Base-by-base conservation (phyloP, 2,888 invertebrate species). In the Steinernema hermaphroditum region DNA sequence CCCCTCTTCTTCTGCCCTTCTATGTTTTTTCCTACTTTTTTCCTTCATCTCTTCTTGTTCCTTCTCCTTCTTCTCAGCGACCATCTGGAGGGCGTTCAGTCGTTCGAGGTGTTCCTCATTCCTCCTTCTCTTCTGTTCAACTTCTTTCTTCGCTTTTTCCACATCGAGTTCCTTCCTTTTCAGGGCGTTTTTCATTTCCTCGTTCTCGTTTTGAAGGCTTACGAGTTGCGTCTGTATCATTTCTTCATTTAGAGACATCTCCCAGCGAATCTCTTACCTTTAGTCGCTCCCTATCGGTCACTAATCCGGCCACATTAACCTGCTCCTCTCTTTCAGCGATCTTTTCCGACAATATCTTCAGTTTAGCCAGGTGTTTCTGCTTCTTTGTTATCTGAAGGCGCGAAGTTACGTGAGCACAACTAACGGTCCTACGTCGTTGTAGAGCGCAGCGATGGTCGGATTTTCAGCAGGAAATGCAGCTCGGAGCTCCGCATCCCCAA, bases 401-500 rank as follows among this genome's bases (percentile, higher is more conserved):
- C 37, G 12, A 8, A 4, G 37, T 37, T 37, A n/a, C n/a, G n/a
- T n/a, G n/a, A n/a, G n/a, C n/a, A n/a, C n/a, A n/a, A n/a, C n/a
- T n/a, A n/a, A n/a, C n/a, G n/a, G n/a, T n/a, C 54, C 22, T 27
- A 54, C 54, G 24, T 54, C 54, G 27, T 54, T 27, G 27, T 54
- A 54, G 24, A 54, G 27, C 54, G 24, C 54, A 6, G 54, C 27
- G 12, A 54, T 54, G 19, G 54, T 27, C 54, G 54, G 54, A 54
- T 54, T 54, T 27, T 54, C 54, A 14, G 54, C 54, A 2, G 54
- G 54, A 24, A 54, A 54, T 6, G 54, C 54, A 2, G 54, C 54
- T 54, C 27, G 22, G 4, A 54, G 27, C 16, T 54, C 54, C 54
- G 54, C 54, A 54, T 54, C 54, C 4, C 54, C 54, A 54, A 54